Base-by-base conservation (phyloP, 2,888 invertebrate genomes). In the Sarcophaga subvicina region DNA sequence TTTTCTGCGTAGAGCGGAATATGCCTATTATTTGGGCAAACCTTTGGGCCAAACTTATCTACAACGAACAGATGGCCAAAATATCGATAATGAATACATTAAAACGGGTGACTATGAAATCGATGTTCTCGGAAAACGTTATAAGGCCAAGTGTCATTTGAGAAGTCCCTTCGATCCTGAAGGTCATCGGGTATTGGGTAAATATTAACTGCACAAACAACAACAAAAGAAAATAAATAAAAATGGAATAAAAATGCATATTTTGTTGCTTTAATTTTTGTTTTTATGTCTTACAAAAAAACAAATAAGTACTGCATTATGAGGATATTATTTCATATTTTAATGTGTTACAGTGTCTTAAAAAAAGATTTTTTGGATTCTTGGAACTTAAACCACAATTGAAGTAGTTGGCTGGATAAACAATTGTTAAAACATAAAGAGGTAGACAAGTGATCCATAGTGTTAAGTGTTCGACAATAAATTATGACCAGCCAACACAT, bases 151-250 rank as follows among this genome's bases (percentile, higher is more conserved):
- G 6, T 93, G 97, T 76, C 95, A 97, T 91, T 91, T 96, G 37
- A 95, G 94, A 90, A 97, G 97, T 89, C 97, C 97, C 0, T 98
- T 98, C 91, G 98, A 98, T 94, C 96, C 97, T 0, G 94, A 95
- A 75, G 96, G 96, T 78, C 95, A 96, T 91, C 95, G 98, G 88
- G 93, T 97, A 73, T 94, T 96, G 70, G 98, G 97, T 25, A 95
- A 95, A 89, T 96, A 96, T 90, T 87, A 79, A 77, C 22, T 37
- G 2, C 8, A 69, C 54, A 37, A 69, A 49, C 5, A 60, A 45
- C 5, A 22, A 66, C 14, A 80, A 54, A 27, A 59, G 17, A 45
- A 63, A 76, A 71, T 17, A 66, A 47, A 11, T 22, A 63, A 66
- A 76, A 60, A 66, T 69, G 67, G 60, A 47, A 11, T 22, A 63